Conservation (phyloP, 2,113 vertebrate species). For the Hippocampus zosterae region DNA sequence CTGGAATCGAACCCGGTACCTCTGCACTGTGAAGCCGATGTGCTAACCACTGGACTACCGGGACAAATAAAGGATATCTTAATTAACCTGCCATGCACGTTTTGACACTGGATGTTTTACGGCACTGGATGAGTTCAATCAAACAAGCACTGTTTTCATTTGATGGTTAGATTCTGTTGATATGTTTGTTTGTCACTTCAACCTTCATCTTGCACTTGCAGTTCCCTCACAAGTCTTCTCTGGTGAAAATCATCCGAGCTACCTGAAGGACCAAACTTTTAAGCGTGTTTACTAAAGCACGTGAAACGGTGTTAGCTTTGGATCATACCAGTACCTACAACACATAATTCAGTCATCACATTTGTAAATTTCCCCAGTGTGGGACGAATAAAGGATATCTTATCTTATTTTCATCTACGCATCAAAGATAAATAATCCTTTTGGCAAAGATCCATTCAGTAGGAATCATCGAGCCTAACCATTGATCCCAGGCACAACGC, state of each 20-base stretch:
- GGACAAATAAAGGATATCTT: too few species aligned
- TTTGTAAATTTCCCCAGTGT: too few species aligned
- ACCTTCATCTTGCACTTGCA: not conserved
- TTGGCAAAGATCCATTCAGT: constrained; percentile 3
- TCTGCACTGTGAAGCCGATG: too few species aligned
- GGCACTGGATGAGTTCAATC: too few species aligned
- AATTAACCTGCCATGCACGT: too few species aligned
- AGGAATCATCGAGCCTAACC: not conserved
- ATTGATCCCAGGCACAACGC: constrained; percentile 34
- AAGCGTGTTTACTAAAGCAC: not conserved
- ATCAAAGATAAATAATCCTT: not conserved
- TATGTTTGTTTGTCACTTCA: not conserved
- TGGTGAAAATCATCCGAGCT: not conserved
- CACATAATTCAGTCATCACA: not conserved
- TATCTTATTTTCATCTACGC: not conserved
- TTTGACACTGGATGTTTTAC: too few species aligned
- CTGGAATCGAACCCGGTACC: too few species aligned
- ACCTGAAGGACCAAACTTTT: too few species aligned
- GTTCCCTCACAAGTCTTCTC: not conserved
- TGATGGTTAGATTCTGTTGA: too few species aligned
- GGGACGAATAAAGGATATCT: too few species aligned
- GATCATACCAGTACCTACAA: not conserved
- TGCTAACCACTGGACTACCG: too few species aligned
- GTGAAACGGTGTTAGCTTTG: not conserved
- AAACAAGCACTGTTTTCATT: too few species aligned